phyloP scores from a whole-genome alignment of 2,113 vertebrate species.

The Equus przewalskii region DNA sequence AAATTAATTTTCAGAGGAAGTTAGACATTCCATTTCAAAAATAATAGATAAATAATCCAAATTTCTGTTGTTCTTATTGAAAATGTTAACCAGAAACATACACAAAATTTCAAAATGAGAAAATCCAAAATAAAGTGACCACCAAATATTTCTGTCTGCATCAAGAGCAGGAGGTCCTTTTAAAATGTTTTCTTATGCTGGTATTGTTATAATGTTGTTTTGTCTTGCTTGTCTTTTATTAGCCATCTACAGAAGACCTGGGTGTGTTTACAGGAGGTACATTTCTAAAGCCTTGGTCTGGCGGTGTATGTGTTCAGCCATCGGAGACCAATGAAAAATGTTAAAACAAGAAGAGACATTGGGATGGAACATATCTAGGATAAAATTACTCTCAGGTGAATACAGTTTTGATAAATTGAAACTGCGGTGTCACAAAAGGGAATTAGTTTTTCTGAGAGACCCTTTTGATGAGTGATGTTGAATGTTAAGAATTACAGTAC shows the following conservation, averaged over 20 bases:
- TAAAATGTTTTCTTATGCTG: background rate
- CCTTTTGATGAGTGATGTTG: background rate
- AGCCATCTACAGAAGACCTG: background rate
- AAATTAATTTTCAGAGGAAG: background rate
- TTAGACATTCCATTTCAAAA: background rate
- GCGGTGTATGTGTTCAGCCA: background rate
- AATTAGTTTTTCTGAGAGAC: background rate
- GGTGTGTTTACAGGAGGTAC: background rate
- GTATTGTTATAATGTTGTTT: background rate
- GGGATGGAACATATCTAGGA: background rate
- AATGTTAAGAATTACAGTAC: background rate
- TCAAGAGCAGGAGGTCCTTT: background rate
- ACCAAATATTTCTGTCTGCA: background rate
- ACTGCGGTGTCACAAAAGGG: background rate
- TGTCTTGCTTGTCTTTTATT: background rate
- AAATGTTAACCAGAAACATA: background rate
- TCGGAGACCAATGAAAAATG: background rate
- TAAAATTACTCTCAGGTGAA: background rate
- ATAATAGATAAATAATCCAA: background rate
- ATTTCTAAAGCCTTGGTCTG: background rate
- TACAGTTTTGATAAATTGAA: constrained; percentile 19
- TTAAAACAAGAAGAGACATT: background rate
- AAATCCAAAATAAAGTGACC: background rate
- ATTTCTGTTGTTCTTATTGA: background rate
- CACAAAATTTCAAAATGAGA: background rate